A percentile compares a stretch with the other conserved stretches of the same genome.
Evolutionary conservation across 2,113 vertebrate species (phyloP).

Genomic region (Ameiurus melas): DNA sequence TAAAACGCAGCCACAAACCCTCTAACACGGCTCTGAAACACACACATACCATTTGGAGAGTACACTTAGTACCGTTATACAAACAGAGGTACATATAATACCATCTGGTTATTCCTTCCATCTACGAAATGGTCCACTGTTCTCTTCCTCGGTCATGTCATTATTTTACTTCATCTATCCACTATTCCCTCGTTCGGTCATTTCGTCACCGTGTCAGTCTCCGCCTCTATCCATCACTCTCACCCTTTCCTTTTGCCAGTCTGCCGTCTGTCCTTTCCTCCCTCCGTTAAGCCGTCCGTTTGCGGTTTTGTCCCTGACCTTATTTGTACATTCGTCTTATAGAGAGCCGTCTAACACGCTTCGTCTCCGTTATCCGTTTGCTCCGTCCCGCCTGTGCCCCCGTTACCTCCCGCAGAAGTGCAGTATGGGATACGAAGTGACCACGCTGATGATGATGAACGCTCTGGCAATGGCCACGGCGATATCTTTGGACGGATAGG

Average conservation of each 20-base stretch:
- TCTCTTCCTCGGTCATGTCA: not conserved
- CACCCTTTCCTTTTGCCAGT: not conserved
- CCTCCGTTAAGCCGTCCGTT: not conserved
- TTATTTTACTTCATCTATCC: not conserved
- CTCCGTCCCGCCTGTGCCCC: too few species aligned
- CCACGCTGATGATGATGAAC: slow-evolving; percentile 90
- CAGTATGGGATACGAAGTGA: slow-evolving; percentile 95
- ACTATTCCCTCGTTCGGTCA: not conserved
- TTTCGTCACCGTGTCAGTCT: not conserved
- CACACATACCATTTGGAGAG: slow-evolving; percentile 12
- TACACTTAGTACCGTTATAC: not conserved
- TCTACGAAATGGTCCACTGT: not conserved
- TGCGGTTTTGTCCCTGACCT: not conserved
- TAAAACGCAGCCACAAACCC: slow-evolving; percentile 93
- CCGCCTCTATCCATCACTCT: not conserved
- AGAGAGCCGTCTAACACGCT: not conserved
- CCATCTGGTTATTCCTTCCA: too few species aligned
- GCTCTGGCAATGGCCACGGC: slow-evolving; percentile 88
- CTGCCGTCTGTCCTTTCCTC: not conserved
- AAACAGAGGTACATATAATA: slow-evolving; percentile 8
- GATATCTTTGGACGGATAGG: slow-evolving; percentile 90
- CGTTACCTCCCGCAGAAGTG: slow-evolving; percentile 94
- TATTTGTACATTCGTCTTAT: not conserved
- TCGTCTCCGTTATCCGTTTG: not conserved
- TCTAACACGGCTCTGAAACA: slow-evolving; percentile 86